Conservation (phyloP, 2,888 invertebrate species). For the Leucania comma region DNA sequence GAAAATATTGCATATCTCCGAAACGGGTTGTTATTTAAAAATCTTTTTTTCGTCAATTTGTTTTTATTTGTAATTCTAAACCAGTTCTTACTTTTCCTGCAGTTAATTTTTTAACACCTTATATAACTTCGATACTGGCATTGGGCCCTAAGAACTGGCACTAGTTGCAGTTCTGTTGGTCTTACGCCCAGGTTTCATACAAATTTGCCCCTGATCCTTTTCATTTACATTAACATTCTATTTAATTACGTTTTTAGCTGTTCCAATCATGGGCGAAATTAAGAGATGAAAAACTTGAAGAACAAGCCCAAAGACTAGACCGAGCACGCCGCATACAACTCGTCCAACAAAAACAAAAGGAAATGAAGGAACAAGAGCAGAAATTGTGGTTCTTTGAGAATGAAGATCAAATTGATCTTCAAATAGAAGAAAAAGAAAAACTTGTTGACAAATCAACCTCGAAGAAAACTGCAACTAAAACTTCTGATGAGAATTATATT, state of each 20-base stretch:
- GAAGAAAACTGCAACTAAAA: slow-evolving; percentile 86
- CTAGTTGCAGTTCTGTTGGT: no score
- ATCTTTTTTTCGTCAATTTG: no score
- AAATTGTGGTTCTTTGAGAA: slow-evolving; percentile 95
- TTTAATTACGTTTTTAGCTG: slow-evolving; percentile 81
- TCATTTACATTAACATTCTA: no score
- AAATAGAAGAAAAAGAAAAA: slow-evolving; percentile 92
- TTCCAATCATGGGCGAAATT: slow-evolving; percentile 91
- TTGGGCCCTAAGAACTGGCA: no score
- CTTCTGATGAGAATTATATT: slow-evolving; percentile 92
- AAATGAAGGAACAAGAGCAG: slow-evolving; percentile 91
- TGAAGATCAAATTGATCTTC: slow-evolving; percentile 93
- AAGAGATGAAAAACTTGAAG: slow-evolving; percentile 90
- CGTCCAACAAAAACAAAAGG: slow-evolving; percentile 88
- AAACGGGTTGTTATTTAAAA: no score
- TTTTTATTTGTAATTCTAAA: no score
- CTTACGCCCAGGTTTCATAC: no score
- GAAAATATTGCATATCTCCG: no score
- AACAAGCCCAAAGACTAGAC: slow-evolving; percentile 91
- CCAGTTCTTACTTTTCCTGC: no score
- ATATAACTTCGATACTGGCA: no score
- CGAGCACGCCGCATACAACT: slow-evolving; percentile 88
- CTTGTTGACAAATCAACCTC: slow-evolving; percentile 71
- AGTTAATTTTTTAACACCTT: no score
- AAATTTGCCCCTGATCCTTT: no score